Evolutionary conservation across 2,797 vertebrate genomes (phyloP), one percentile per base, ranked within the genome.

Genomic region (Spinibarbus caldwelli): DNA sequence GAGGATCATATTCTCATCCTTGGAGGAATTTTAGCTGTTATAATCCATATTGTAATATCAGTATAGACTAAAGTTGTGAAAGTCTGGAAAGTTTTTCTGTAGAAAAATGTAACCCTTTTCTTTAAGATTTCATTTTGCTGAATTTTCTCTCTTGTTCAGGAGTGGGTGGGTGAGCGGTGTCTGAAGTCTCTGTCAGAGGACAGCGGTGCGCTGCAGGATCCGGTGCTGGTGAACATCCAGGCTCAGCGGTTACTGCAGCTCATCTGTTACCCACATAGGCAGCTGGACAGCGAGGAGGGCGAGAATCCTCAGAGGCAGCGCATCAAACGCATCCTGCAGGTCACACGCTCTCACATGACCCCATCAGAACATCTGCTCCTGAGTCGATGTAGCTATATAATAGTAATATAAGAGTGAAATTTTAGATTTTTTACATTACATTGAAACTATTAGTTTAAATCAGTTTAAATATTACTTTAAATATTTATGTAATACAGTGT

Each of bases 271-370:
- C 98, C 98, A 23, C 98, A 99, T 89, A 96, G 98, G 54, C 95
- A 98, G 92, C 94, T 98, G 89, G 98, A 99, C 95, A 97, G 94
- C 0, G 98, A 99, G 80, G 98, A 99, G 70, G 98, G 98, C 6
- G 98, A 99, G 90, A 99, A 99, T 91, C 98, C 98, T 21, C 98
- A 99, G 90, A 95, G 98, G 80, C 98, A 99, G 89, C 97, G 98
- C 76, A 99, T 99, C 92, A 99, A 99, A 90, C 98, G 98, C 89
- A 99, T 99, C 91, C 94, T 99, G 36, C 98, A 99, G 98, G 98
- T 99, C 78, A 79, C 71, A 52, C 31, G 15, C 1, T 34, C 29
- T 66, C 78, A 64, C 59, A 17, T 41, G 43, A 47, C 17, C 43
- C 66, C 8, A 72, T 31, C 0, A 38, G 23, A 83, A 29, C 73